Percentiles rank a stretch among this genome's conserved stretches.
Evolutionary conservation across 2,888 invertebrate species (phyloP).

Genomic region (Tipula confusa): DNA sequence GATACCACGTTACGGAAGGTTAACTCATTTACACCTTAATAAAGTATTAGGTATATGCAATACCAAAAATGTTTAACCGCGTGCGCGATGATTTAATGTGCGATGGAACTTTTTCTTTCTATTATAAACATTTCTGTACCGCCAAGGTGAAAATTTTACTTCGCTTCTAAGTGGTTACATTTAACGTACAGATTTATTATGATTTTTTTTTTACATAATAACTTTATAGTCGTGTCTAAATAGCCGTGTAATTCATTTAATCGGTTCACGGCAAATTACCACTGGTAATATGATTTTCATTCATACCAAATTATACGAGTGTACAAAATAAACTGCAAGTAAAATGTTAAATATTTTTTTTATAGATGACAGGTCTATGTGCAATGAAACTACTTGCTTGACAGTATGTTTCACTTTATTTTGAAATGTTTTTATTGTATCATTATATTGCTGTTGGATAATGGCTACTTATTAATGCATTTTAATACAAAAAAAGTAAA

Average conservation of each 20-base stretch:
- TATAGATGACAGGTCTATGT: background rate
- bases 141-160: background rate
- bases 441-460: too few relatives aligned
- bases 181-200: background rate
- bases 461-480: too few relatives aligned
- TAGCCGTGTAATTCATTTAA: conserved; percentile 3
- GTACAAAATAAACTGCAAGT: background rate
- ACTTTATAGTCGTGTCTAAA: conserved; percentile 10
- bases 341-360: background rate
- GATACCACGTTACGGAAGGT: background rate
- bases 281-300: background rate
- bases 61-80: background rate
- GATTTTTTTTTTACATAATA: background rate
- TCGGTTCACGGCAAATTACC: conserved; percentile 12
- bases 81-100: background rate
- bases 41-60: background rate
- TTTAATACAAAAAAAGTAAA: too few relatives aligned
- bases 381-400: background rate
- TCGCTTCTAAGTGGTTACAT: background rate
- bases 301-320: background rate
- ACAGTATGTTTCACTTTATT: too few relatives aligned
- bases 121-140: background rate
- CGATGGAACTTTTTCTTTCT: background rate
- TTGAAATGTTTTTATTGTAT: too few relatives aligned
- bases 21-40: background rate